A percentile compares a stretch with the other conserved stretches of the same genome.
These are phyloP conservation scores for Allolobophora icterica DNA, from an alignment of 2,888 invertebrate genomes.

Conservation along the genomic window DNA sequence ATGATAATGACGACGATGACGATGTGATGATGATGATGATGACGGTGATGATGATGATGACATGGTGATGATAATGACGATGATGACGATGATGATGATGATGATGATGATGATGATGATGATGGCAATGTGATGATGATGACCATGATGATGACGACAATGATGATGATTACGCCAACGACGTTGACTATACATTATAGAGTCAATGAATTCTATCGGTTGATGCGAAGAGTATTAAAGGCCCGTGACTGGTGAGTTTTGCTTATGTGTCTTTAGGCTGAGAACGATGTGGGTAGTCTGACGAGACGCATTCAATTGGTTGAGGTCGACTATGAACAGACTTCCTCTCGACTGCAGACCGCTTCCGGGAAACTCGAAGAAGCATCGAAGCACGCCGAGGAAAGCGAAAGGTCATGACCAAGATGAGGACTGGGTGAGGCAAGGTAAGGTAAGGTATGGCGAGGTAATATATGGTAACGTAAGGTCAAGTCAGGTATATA, in stretches of 20 bases:
- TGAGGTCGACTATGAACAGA: constrained; percentile 99
- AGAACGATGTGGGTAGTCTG: constrained; percentile 97
- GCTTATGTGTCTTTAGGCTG: constrained; percentile 72
- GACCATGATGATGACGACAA: background rate
- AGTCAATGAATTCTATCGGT: background rate
- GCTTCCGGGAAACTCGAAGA: constrained; percentile 98
- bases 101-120: background rate
- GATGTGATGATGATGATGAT: background rate
- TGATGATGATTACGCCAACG: background rate
- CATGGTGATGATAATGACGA: background rate
- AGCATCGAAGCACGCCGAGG: constrained; percentile 99
- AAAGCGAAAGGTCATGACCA: constrained; percentile 96
- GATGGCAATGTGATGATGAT: background rate
- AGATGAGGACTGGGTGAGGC: background rate
- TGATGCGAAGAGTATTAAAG: background rate
- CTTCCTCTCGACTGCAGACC: constrained; percentile 96
- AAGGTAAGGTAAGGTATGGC: constrained; percentile 81
- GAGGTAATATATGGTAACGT: constrained; percentile 72
- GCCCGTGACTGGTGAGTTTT: background rate
- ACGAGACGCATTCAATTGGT: constrained; percentile 98
- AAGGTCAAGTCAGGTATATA: constrained; percentile 86
- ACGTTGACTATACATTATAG: background rate
- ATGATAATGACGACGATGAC: too few relatives aligned
- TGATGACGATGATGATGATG: background rate
- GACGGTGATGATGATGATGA: background rate